Conservation (phyloP, 2,888 invertebrate genomes). For the Omphaloscelis lunosa region DNA sequence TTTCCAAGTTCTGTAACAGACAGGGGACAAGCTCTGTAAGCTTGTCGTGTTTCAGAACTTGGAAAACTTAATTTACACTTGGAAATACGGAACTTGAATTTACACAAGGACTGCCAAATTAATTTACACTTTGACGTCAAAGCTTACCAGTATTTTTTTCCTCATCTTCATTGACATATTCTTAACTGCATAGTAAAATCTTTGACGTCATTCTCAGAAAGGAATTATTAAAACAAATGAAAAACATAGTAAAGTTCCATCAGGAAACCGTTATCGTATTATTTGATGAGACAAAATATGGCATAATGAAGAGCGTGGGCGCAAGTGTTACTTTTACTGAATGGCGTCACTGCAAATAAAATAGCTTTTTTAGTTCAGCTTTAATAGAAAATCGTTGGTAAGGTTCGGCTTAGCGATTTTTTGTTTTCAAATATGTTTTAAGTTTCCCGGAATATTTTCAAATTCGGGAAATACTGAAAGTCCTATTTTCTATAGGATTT, state of each 20-base stretch:
- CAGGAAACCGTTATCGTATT: slow-evolving; percentile 4
- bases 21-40: neutral
- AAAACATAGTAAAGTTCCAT: slow-evolving; percentile 14
- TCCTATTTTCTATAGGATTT: too few relatives aligned
- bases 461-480: too few relatives aligned
- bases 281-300: slow-evolving; percentile 20
- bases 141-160: neutral
- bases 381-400: neutral
- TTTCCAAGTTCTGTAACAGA: too few relatives aligned
- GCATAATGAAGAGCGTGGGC: neutral
- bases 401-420: too few relatives aligned
- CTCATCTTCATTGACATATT: neutral
- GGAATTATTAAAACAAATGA: slow-evolving; percentile 15
- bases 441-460: too few relatives aligned
- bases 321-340: slow-evolving; percentile 16
- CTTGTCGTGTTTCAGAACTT: neutral
- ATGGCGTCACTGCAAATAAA: neutral
- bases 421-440: too few relatives aligned
- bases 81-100: neutral
- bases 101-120: neutral
- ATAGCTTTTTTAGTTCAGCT: neutral
- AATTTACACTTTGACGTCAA: neutral
- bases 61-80: neutral
- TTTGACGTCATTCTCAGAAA: slow-evolving; percentile 11
- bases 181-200: neutral